These are phyloP conservation scores for Drosophila picticornis DNA, from an alignment of 2,888 invertebrate genomes.

Conservation along the genomic window DNA sequence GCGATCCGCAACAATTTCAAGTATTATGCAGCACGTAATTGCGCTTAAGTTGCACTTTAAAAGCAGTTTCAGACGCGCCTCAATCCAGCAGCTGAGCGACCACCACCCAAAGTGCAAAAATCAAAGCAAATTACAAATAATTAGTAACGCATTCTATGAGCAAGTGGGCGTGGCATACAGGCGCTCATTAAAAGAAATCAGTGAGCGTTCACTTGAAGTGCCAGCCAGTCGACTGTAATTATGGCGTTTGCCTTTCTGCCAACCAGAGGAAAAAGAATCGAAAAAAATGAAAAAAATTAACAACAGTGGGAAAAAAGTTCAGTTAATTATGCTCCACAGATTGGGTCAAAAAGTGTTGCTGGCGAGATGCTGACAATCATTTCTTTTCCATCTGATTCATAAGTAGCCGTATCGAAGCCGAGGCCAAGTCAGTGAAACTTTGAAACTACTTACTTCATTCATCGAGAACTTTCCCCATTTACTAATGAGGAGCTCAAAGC, in stretches of 20 bases:
- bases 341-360: slow-evolving; percentile 33
- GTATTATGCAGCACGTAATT: slow-evolving; percentile 60
- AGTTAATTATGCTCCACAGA: slow-evolving; percentile 61
- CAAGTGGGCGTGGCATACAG: slow-evolving; percentile 27
- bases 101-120: slow-evolving; percentile 36
- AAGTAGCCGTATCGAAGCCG: slow-evolving; percentile 3
- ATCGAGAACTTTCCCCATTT: background rate
- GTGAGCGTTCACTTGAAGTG: slow-evolving; percentile 34
- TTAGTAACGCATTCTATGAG: slow-evolving; percentile 59
- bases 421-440: slow-evolving; percentile 41
- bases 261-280: background rate
- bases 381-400: slow-evolving; percentile 29
- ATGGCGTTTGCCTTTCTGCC: slow-evolving; percentile 45
- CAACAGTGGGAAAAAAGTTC: slow-evolving; percentile 12
- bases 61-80: slow-evolving; percentile 16
- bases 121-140: slow-evolving; percentile 77
- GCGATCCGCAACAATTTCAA: slow-evolving; percentile 40
- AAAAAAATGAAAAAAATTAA: background rate
- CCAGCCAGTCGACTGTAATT: slow-evolving; percentile 58
- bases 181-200: slow-evolving; percentile 65
- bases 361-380: slow-evolving; percentile 28
- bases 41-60: slow-evolving; percentile 62
- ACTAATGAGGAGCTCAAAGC: slow-evolving; percentile 28
- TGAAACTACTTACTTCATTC: slow-evolving; percentile 13
- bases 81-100: background rate